Base-by-base conservation (phyloP, 2,113 vertebrate species). In the Corynorhinus townsendii region DNA sequence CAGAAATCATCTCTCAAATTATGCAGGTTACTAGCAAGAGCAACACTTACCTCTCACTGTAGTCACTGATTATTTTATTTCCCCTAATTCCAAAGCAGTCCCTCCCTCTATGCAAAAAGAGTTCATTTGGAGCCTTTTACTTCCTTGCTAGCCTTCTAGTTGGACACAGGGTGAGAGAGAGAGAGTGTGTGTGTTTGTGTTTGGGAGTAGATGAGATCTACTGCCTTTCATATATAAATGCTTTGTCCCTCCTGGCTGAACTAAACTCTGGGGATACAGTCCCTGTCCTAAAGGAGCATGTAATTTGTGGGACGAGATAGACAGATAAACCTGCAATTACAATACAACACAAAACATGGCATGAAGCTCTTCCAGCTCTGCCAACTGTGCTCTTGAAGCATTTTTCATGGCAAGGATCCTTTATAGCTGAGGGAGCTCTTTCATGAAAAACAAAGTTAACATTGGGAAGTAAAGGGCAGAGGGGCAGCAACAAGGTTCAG, bases 31-130 rank as follows among this genome's bases (percentile, higher is more conserved):
- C 30, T 93, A 83, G 40, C 45, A 91, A 90, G 76, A 90, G 20
- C 54, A 93, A 69, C 85, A 79, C 54, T 96, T 91, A 64, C 5
- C 81, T 92, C 77, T 92, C 12, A 52, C 11, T 59, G 17, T 43
- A 82, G n/a, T 81, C 56, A 45, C 87, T 95, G 89, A 45, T 89
- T 90, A 66, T 59, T 94, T 93, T 75, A 91, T 89, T 95, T 91
- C 45, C 59, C 75, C 35, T 75, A 71, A 79, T 87, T 94, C 66
- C 66, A 81, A 62, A 84, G 49, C 69, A 72, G 11, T 71, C 35
- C 43, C 68, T 96, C 79, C 35, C 52, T 91, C 45, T 77, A 2
- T 62, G 49, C 28, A 90, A 59, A 95, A 91, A 94, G 75, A 92
- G 81, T 68, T 86, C 20, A 90, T 93, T 72, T 94, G 49, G 93